These are phyloP conservation scores for Pavo muticus DNA, from an alignment of 2,113 vertebrate species.

Conservation along the genomic window DNA sequence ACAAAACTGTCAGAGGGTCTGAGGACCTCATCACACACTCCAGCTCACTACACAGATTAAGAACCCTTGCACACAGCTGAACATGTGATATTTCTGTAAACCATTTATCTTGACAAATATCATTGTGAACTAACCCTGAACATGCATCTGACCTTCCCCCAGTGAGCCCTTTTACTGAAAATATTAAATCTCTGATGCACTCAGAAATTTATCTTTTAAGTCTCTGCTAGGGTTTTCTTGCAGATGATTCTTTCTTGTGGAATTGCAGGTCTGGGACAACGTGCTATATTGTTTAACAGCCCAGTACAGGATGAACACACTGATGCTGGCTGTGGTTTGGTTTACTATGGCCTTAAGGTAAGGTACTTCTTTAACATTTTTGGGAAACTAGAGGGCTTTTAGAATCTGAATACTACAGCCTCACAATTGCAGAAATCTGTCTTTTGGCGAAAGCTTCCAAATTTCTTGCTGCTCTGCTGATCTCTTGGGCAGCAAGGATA, in stretches of 20 bases:
- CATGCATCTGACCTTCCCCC: background rate
- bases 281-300: conserved; percentile 86
- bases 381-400: background rate
- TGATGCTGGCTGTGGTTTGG: conserved; percentile 95
- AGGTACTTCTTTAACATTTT: background rate
- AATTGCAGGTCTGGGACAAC: conserved; percentile 88
- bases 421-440: background rate
- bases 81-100: background rate
- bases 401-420: background rate
- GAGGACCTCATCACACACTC: background rate
- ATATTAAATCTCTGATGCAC: background rate
- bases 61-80: background rate
- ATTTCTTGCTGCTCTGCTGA: background rate
- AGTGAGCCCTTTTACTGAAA: background rate
- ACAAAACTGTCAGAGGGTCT: background rate
- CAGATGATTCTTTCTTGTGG: background rate
- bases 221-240: background rate
- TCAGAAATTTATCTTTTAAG: background rate
- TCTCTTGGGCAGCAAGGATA: background rate
- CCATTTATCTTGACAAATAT: background rate
- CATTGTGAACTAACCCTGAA: background rate
- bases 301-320: conserved; percentile 88
- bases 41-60: background rate
- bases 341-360: conserved; percentile 97
- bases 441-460: background rate